These are phyloP conservation scores for Lithophane semibrunnea DNA, from an alignment of 2,888 invertebrate genomes.

Conservation along the genomic window DNA sequence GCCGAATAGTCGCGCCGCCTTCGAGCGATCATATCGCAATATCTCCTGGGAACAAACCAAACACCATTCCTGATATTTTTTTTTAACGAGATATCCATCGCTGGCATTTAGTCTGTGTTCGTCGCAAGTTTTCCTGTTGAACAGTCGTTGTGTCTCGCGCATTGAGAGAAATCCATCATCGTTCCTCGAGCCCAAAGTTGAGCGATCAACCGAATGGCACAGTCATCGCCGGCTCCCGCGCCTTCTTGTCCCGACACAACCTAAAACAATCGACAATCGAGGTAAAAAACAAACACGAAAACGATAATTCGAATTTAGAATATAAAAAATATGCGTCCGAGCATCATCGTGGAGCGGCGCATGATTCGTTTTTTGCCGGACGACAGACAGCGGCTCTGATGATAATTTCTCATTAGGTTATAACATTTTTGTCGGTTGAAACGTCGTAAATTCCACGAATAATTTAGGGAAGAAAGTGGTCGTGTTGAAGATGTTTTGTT, in stretches of 20 bases:
- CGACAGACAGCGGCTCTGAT: conserved; percentile 82
- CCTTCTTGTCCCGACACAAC: conserved; percentile 77
- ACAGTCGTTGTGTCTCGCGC: conserved; percentile 75
- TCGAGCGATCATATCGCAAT: conserved; percentile 85
- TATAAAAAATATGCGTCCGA: conserved; percentile 84
- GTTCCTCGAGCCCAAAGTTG: conserved; percentile 63
- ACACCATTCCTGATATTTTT: conserved; percentile 71
- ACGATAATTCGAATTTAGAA: conserved; percentile 84
- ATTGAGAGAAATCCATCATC: conserved; percentile 69
- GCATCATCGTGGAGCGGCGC: conserved; percentile 75
- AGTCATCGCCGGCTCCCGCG: conserved; percentile 86
- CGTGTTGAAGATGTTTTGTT: conserved; percentile 89
- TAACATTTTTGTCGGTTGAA: conserved; percentile 89
- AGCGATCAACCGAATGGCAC: conserved; percentile 78
- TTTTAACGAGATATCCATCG: conserved; percentile 73
- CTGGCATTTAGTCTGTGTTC: conserved; percentile 71
- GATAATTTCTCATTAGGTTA: conserved; percentile 91
- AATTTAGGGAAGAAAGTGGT: conserved; percentile 90
- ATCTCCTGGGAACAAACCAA: conserved; percentile 82
- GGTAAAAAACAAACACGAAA: conserved; percentile 81
- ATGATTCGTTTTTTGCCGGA: conserved; percentile 86
- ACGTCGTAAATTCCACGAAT: conserved; percentile 90
- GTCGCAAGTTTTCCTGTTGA: conserved; percentile 63
- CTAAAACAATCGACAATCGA: conserved; percentile 86
- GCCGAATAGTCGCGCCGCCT: conserved; percentile 83